Evolutionary conservation across 2,888 invertebrate genomes (phyloP), one percentile per base, ranked within the genome.

Genomic region (Onthophagus sagittarius): DNA sequence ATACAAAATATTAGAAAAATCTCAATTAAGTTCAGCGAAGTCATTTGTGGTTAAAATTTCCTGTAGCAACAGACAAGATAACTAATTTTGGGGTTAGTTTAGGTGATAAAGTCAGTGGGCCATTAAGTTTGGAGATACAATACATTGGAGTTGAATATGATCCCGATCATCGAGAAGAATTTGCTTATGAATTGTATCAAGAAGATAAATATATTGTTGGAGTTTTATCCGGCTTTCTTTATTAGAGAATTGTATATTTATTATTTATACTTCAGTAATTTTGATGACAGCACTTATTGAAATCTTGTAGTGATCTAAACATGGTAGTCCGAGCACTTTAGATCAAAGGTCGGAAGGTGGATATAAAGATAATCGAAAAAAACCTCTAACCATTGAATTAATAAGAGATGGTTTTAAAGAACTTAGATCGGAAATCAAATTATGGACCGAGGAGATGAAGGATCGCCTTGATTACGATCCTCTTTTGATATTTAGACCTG

Each of bases 141-240:
- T 98, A 95, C 84, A 90, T 99, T 75, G 99, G 96, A 11, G 83
- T 97, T 63, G 93, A 94, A 82, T 90, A 87, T 82, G 97, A 99
- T 87, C 91, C 91, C 0, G 89, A 88, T 73, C 93, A 96, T 80
- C 87, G 85, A 0, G 98, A 98, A 87, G 90, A 92, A 77, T 94
- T 92, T 86, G 97, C 98, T 0, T 99, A 99, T 86, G 99, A 99
- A 90, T 91, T 93, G 91, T 98, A 98, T 84, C 89, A 89, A 87
- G 88, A 90, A 13, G 86, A 86, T 5, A 90, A 87, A 82, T 91
- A 88, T 81, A 91, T 93, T 80, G 91, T 89, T 76, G 90, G 88
- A 74, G 90, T 90, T 73, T 91, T 88, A 84, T 71, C 11, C 13
- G 39, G 4, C 39, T 32, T 65, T 15, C 4, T 67, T 23, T 67